Base-by-base conservation (phyloP, 2,888 invertebrate genomes). In the Agrochola lota region DNA sequence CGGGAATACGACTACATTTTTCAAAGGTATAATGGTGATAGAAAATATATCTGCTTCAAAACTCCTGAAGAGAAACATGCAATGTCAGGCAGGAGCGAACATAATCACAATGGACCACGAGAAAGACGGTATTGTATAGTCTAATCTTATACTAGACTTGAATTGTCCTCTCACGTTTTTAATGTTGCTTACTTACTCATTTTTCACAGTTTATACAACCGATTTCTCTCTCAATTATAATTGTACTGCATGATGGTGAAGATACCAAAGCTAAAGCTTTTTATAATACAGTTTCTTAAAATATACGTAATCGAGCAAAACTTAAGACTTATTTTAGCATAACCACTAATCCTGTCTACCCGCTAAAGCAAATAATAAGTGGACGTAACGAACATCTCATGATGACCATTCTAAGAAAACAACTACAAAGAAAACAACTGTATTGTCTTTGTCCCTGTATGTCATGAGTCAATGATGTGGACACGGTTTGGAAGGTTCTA, bases 381-480 rank as follows among this genome's bases (percentile, higher is more conserved):
- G 90, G 88, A 89, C 88, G 88, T 80, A 85, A 82, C 70, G 77
- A 77, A 78, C 85, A 75, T 84, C 80, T 77, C 80, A 59, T 76
- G 88, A 85, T 86, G 86, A 88, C 80, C 66, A 69, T 79, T 78
- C 81, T 88, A 85, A 70, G 69, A 85, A 87, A 84, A 73, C 63
- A 86, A 81, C 83, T 84, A 87, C 86, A 81, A 88, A 80, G 63
- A 91, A 92, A 91, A 88, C 89, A 92, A 92, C 90, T 90, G 92
- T 96, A 96, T 96, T 96, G 96, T 96, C 96, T 91, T 93, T 93
- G 93, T 96, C 96, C 96, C 96, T 96, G 96, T 96, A 96, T 90
- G 91, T 91, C 90, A 88, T 91, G 90, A 91, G 89, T 87, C 85
- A 88, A 90, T 87, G 91, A 91, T 89, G 90, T 91, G 90, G 90